Conservation (phyloP, 1,140 invertebrate species). For the Leptoteleia sp. region DNA sequence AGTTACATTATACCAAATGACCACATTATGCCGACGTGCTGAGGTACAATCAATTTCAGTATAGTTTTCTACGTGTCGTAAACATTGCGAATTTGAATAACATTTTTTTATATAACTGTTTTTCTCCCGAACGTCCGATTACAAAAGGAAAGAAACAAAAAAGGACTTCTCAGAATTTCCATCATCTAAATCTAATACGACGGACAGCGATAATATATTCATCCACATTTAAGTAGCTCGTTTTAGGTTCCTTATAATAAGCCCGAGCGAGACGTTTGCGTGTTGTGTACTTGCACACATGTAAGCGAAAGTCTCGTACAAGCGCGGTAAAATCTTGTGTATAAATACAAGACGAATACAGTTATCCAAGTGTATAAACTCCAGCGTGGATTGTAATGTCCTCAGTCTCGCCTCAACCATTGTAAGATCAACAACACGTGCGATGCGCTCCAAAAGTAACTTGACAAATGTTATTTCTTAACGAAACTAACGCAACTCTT, state of each 20-base stretch:
- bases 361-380: slow-evolving; percentile 63
- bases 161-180: neutral
- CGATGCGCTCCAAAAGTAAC: slow-evolving; percentile 34
- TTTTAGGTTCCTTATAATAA: slow-evolving; percentile 10
- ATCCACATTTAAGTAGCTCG: slow-evolving; percentile 5
- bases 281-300: slow-evolving; percentile 1
- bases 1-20: too few relatives aligned
- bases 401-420: slow-evolving; percentile 31
- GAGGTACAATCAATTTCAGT: too few relatives aligned
- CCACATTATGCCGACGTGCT: too few relatives aligned
- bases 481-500: too few relatives aligned
- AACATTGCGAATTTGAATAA: too few relatives aligned
- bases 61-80: too few relatives aligned
- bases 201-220: neutral
- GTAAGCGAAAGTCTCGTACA: neutral
- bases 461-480: neutral
- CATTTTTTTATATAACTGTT: too few relatives aligned
- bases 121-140: too few relatives aligned
- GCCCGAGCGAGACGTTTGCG: neutral
- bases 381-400: slow-evolving; percentile 20
- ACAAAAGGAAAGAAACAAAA: too few relatives aligned
- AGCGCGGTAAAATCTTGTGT: slow-evolving; percentile 1
- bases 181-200: slow-evolving; percentile 11
- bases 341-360: slow-evolving; percentile 52
- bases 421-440: slow-evolving; percentile 24